Evolutionary conservation across 2,113 vertebrate species (phyloP).

Genomic region (Felis catus): F.catus_Fca126_mat1.0 CM031412.1:24623001-24623500

Average conservation of each 20-base stretch:
- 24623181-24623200: slow-evolving; percentile 73
- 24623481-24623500: not conserved
- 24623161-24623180: slow-evolving; percentile 56
- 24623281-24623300: slow-evolving; percentile 69
- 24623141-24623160: slow-evolving; percentile 54
- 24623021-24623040: not conserved
- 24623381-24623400: slow-evolving; percentile 13
- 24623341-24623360: slow-evolving; percentile 32
- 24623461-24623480: not conserved
- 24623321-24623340: slow-evolving; percentile 52
- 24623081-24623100: not conserved
- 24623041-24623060: not conserved
- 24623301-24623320: slow-evolving; percentile 58
- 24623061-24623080: not conserved
- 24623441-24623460: not conserved
- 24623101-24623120: slow-evolving; percentile 27
- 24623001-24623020: not conserved
- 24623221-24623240: slow-evolving; percentile 67
- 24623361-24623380: slow-evolving; percentile 33
- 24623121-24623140: slow-evolving; percentile 14
- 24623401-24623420: slow-evolving; percentile 25
- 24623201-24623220: slow-evolving; percentile 73
- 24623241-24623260: slow-evolving; percentile 71
- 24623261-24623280: slow-evolving; percentile 61
- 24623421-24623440: not conserved